A percentile compares a stretch with the other conserved stretches of the same genome.
Conservation (phyloP, 1,140 invertebrate species). For the Drosophila neocordata region DNA sequence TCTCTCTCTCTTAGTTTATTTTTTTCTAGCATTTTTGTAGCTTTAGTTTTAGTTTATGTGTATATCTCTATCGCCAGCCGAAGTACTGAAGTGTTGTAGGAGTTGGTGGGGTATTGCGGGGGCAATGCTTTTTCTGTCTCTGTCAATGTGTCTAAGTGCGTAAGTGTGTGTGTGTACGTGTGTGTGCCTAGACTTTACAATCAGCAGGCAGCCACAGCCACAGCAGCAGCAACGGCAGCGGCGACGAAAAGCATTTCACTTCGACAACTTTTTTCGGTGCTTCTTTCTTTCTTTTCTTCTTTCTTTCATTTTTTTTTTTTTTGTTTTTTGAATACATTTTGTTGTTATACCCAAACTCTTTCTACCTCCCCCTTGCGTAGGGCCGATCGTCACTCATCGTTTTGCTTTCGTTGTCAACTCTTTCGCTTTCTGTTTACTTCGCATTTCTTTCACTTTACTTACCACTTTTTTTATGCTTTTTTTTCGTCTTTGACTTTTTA, state of each 20-base stretch:
- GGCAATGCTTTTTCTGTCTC: constrained; percentile 43
- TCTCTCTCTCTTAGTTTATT: constrained; percentile 14
- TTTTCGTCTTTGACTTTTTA: constrained; percentile 58
- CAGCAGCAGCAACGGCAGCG: constrained; percentile 17
- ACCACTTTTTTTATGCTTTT: constrained; percentile 52
- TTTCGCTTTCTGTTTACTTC: constrained; percentile 75
- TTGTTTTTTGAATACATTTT: constrained; percentile 46
- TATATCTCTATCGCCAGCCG: constrained; percentile 13
- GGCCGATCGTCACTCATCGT: constrained; percentile 13
- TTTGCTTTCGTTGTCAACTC: constrained; percentile 62
- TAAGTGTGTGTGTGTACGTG: constrained; percentile 21
- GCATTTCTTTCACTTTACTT: constrained; percentile 78
- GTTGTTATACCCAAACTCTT: constrained; percentile 16
- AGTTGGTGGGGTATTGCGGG: constrained; percentile 13
- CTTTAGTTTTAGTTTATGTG: constrained; percentile 45
- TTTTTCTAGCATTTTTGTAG: constrained; percentile 42
- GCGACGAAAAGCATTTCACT: constrained; percentile 56
- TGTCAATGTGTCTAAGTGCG: constrained; percentile 19
- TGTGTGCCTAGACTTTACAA: constrained; percentile 70
- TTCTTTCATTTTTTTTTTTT: constrained; percentile 41
- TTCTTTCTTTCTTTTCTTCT: constrained; percentile 38
- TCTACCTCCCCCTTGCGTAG: neutral
- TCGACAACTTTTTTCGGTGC: constrained; percentile 57
- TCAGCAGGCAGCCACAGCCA: constrained; percentile 45
- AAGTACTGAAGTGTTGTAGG: neutral